phyloP scores from a whole-genome alignment of 64 coral and sea anemone species.

The Montipora foliosa region DNA sequence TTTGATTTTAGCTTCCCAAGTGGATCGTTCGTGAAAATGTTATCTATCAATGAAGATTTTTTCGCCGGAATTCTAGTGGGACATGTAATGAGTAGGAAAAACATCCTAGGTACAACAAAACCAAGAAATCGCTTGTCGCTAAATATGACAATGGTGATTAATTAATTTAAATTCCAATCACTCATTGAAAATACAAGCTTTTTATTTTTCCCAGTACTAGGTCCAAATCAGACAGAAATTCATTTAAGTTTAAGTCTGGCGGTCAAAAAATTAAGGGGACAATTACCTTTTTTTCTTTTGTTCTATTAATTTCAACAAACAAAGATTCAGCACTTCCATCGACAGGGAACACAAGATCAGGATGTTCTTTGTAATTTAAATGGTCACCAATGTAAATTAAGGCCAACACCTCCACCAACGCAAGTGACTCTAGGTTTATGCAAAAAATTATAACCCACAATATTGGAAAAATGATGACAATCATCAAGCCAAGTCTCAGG shows the following conservation, averaged over 20 bases:
- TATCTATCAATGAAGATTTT: constrained; percentile 50
- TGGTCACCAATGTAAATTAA: constrained; percentile 38
- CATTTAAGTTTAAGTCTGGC: constrained; percentile 24
- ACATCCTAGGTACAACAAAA: constrained; percentile 51
- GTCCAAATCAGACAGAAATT: constrained; percentile 61
- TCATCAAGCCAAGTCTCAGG: constrained; percentile 72
- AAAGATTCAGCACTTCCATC: constrained; percentile 50
- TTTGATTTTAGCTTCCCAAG: background rate
- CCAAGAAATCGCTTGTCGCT: constrained; percentile 37
- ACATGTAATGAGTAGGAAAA: background rate
- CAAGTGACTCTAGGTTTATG: constrained; percentile 38
- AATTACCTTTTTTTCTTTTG: constrained; percentile 43
- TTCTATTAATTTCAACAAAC: constrained; percentile 69
- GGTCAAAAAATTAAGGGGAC: constrained; percentile 46
- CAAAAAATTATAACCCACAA: constrained; percentile 56
- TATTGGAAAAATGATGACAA: background rate
- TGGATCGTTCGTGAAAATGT: constrained; percentile 47
- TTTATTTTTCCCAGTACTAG: constrained; percentile 60
- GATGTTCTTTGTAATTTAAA: constrained; percentile 56
- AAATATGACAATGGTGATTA: constrained; percentile 32
- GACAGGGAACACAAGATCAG: constrained; percentile 30
- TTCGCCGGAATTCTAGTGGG: constrained; percentile 67
- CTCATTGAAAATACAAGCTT: constrained; percentile 54
- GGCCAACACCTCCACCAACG: constrained; percentile 54
- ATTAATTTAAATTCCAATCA: constrained; percentile 77